phyloP scores from a whole-genome alignment of 2,113 vertebrate genomes.

The human (Homo sapiens) region GRCh38 chr3:42256501-42257000 shows the following conservation, averaged over 20 bases:
- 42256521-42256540: neutral
- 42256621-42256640: neutral
- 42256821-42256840: rapidly evolving
- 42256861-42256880: rapidly evolving
- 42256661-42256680: too few species aligned
- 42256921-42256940: neutral
- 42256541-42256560: neutral
- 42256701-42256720: neutral
- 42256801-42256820: neutral
- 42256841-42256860: neutral
- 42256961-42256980: neutral
- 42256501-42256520: neutral
- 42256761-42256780: neutral
- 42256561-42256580: neutral
- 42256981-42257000: too few species aligned
- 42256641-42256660: neutral
- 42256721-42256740: neutral
- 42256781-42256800: neutral
- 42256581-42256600: neutral
- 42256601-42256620: neutral
- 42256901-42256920: neutral
- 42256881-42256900: neutral
- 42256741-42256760: neutral
- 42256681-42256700: neutral
- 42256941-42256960: neutral